These are phyloP conservation scores for Protodeltote pygarga DNA, from an alignment of 2,888 invertebrate genomes.

Conservation along the genomic window DNA sequence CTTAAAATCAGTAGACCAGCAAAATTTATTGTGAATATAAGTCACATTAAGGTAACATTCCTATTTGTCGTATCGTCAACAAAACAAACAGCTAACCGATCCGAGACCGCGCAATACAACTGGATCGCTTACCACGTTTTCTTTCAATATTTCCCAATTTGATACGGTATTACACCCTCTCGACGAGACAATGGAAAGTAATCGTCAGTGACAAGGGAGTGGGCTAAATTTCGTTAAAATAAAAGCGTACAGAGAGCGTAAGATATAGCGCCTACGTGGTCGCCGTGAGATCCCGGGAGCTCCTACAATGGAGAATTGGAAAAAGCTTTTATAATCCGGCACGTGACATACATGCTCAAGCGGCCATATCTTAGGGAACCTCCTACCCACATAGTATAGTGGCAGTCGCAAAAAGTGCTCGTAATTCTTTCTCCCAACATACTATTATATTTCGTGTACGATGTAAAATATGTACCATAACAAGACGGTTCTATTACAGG, in stretches of 20 bases:
- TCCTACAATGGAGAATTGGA: conserved; percentile 85
- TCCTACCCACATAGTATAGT: conserved; percentile 47
- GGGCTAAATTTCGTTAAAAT: conserved; percentile 86
- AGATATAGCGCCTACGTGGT: conserved; percentile 87
- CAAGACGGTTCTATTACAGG: conserved; percentile 24
- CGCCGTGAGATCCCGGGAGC: conserved; percentile 77
- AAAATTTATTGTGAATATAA: too few species aligned
- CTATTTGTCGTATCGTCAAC: conserved; percentile 20
- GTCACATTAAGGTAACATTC: conserved; percentile 12
- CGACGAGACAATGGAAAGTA: conserved; percentile 82
- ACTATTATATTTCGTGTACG: conserved; percentile 53
- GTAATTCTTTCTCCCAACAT: conserved; percentile 66
- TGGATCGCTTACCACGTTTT: conserved; percentile 79
- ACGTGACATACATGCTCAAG: conserved; percentile 84
- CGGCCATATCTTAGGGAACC: conserved; percentile 65
- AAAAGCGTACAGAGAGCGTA: conserved; percentile 83
- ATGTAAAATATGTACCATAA: conserved; percentile 43
- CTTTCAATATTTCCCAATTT: conserved; percentile 86
- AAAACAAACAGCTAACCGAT: conserved; percentile 51
- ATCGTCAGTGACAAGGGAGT: conserved; percentile 82
- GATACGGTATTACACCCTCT: conserved; percentile 74
- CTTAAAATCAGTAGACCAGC: conserved; percentile 19
- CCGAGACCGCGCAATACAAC: conserved; percentile 61
- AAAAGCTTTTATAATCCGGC: conserved; percentile 87
- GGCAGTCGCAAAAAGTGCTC: conserved; percentile 43